Conservation (phyloP, 2,888 invertebrate genomes). For the Andrena fulva region DNA sequence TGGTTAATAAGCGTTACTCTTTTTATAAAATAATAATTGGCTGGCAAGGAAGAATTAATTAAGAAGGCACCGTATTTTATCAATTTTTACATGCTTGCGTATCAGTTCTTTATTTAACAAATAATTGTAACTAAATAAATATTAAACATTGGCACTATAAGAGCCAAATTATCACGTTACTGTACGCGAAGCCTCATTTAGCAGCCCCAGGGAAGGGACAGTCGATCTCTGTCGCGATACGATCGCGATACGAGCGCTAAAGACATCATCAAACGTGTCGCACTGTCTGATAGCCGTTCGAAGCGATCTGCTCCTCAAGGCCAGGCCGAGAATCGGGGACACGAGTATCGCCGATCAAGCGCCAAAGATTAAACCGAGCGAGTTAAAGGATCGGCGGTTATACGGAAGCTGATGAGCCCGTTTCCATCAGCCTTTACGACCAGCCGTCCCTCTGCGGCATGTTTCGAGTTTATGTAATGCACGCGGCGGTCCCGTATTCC, state of each 20-base stretch:
- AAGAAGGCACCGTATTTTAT: too few relatives aligned
- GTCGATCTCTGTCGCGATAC: too few relatives aligned
- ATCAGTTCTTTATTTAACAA: too few relatives aligned
- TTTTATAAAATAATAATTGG: too few relatives aligned
- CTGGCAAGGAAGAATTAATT: too few relatives aligned
- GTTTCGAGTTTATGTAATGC: slow-evolving; percentile 78
- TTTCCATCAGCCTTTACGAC: slow-evolving; percentile 74
- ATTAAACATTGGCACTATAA: too few relatives aligned
- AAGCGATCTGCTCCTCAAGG: neutral
- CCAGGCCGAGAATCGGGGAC: neutral
- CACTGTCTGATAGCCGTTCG: neutral
- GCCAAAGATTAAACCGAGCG: slow-evolving; percentile 56
- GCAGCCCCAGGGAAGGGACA: too few relatives aligned
- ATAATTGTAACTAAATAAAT: too few relatives aligned
- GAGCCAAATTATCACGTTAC: too few relatives aligned
- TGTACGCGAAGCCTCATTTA: too few relatives aligned
- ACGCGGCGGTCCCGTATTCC: slow-evolving; percentile 74
- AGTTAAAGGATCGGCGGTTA: slow-evolving; percentile 68
- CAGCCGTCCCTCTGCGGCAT: slow-evolving; percentile 66
- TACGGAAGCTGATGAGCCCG: slow-evolving; percentile 72
- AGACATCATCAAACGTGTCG: neutral
- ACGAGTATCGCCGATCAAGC: neutral
- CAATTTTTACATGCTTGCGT: too few relatives aligned
- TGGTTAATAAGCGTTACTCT: too few relatives aligned
- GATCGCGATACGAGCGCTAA: neutral